These are phyloP conservation scores for Verasper variegatus DNA, from an alignment of 2,113 vertebrate genomes.

Conservation along the genomic window DNA sequence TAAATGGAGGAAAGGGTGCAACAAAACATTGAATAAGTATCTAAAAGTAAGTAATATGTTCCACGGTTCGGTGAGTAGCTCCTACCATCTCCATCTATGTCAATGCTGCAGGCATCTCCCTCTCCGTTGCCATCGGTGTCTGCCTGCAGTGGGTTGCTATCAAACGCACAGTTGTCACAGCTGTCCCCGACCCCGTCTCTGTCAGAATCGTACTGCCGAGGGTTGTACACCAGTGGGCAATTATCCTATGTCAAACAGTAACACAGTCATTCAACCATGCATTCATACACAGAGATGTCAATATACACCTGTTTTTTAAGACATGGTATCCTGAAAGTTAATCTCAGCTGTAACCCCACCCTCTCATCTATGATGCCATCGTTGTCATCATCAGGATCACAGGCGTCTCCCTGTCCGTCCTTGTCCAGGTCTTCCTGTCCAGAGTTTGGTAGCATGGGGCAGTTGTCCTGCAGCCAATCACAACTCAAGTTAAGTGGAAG, in stretches of 20 bases:
- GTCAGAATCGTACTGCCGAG: slow-evolving; percentile 93
- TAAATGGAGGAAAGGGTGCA: background rate
- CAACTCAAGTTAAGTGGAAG: background rate
- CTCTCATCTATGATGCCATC: slow-evolving; percentile 92
- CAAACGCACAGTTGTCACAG: slow-evolving; percentile 96
- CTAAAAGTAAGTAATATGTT: background rate
- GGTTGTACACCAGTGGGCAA: slow-evolving; percentile 94
- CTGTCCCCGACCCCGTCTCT: slow-evolving; percentile 94
- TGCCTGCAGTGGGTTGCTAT: slow-evolving; percentile 92
- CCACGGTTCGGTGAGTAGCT: background rate
- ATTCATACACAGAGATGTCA: background rate
- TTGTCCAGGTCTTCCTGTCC: slow-evolving; percentile 96
- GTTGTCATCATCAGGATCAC: slow-evolving; percentile 95
- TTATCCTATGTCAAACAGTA: slow-evolving; percentile 87
- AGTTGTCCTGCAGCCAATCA: slow-evolving; percentile 89
- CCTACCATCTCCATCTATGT: slow-evolving; percentile 96
- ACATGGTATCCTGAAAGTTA: background rate
- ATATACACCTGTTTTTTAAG: background rate
- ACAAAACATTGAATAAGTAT: no score
- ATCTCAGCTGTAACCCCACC: slow-evolving; percentile 76
- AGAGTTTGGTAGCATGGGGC: slow-evolving; percentile 93
- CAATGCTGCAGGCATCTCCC: slow-evolving; percentile 94
- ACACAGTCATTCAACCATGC: background rate
- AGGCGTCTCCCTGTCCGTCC: slow-evolving; percentile 92
- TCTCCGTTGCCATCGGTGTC: slow-evolving; percentile 94